Evolutionary conservation across 2,888 invertebrate genomes (phyloP), one percentile per base, ranked within the genome.

Genomic region (Noctua janthina): DNA sequence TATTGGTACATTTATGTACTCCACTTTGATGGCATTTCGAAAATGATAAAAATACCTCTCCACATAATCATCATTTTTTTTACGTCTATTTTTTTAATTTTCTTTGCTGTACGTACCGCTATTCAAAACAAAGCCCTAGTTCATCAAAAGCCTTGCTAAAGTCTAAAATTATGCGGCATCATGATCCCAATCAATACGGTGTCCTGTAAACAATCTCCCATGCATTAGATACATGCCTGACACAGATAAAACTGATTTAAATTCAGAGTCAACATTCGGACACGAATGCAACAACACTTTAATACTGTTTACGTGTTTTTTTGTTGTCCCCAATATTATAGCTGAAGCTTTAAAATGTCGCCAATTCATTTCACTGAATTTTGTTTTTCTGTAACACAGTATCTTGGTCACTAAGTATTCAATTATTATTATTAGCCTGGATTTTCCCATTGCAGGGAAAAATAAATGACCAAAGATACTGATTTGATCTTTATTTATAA

Each of bases 201-300:
- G 72, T 76, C 73, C 75, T 64, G 83, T 85, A 78, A 83, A 86
- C 76, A 82, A 82, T 87, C 29, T 75, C 59, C 71, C 62, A 86
- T 84, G 72, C 81, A 87, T 86, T 73, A 81, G 83, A 91, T 83
- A 87, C 91, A 73, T 75, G 74, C 54, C 82, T 92, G 91, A 92
- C 92, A 90, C 89, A 90, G 80, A 89, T 91, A 86, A 59, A 56
- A 71, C 76, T 85, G 82, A 87, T 92, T 92, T 89, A 90, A 88
- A 92, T 91, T 88, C 87, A 81, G 75, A 82, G 82, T 88, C 80
- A 88, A 85, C 83, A 85, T 76, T 87, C 70, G 43, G 68, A 79
- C 66, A 59, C 54, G 54, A 83, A 68, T 69, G 70, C 76, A 84
- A 56, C 39, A 59, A 64, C 66, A 70, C 75, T 75, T 59, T 39